These are phyloP conservation scores for Aphidius colemani DNA, from an alignment of 2,888 invertebrate species.

Conservation along the genomic window DNA sequence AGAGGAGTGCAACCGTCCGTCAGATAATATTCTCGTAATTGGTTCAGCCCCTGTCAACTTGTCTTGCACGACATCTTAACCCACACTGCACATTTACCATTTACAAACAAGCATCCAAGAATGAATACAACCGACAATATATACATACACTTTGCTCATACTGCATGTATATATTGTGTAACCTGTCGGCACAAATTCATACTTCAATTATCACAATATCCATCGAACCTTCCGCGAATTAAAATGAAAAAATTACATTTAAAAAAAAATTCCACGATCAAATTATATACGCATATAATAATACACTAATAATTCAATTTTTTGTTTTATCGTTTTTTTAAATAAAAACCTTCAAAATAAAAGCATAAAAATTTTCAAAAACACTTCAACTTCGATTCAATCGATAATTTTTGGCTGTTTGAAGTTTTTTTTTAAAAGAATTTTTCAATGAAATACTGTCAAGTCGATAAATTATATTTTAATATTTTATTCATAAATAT, in stretches of 20 bases:
- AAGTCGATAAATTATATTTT: no score
- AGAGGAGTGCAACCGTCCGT: constrained; percentile 51
- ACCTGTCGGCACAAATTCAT: constrained; percentile 33
- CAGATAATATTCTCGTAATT: constrained; percentile 56
- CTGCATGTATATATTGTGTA: constrained; percentile 3
- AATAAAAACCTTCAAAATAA: no score
- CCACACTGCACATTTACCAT: constrained; percentile 27
- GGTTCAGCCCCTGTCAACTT: constrained; percentile 57
- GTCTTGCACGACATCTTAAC: constrained; percentile 55
- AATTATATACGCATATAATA: neutral
- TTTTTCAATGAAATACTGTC: no score
- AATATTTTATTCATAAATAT: no score
- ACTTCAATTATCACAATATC: constrained; percentile 44
- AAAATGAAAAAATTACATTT: neutral
- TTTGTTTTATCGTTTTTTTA: neutral
- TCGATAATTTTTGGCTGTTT: no score
- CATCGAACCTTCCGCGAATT: constrained; percentile 37
- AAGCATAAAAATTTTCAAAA: no score
- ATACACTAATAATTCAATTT: neutral
- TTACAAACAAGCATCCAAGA: neutral
- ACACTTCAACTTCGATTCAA: no score
- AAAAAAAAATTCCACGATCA: no score
- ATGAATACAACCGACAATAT: no score
- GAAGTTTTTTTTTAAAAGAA: no score
- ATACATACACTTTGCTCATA: no score